Base-by-base conservation (phyloP, 2,888 invertebrate species). In the Eutolmus rufibarbis region DNA sequence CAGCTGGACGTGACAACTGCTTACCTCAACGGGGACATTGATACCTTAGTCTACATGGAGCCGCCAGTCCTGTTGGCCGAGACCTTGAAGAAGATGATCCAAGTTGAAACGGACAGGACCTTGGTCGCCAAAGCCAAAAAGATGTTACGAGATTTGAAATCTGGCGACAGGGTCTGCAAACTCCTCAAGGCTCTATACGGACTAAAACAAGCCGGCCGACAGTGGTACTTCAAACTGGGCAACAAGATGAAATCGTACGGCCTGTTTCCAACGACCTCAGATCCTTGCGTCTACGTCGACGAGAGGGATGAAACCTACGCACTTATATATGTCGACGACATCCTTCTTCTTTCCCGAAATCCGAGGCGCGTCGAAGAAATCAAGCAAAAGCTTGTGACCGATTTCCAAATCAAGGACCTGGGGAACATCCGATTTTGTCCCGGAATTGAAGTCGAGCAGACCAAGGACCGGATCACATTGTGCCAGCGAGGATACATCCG, bases 1-100 rank as follows among this genome's bases (percentile, higher is more conserved):
- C 84, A 84, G 5, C 8, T 84, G 16, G 84, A 84, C 56, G 31
- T 84, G 16, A 37, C 84, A 0, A 84, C 84, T 1, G 84, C 84
- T 12, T 84, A 31, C 51, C 57, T 84, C 1, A 56, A 56, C 37
- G 57, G 84, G 12, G 43, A 34, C 16, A 37, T 79, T 0, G n/a
- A 79, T 12, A 43, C 34, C 34, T 1, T 16, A 1, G 37, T 79
- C 12, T 79, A 43, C 28, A 77, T 77, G 77, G 37, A 77, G 31
- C 37, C n/a, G n/a, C 77, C 34, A 12, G 46, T 40, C 34, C 23
- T 28, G n/a, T 28, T 66, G 19, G 12, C 19, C 5, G 23, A 66
- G n/a, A 66, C 28, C 2, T 43, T 43, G 43, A 14, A 12, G 43
- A 43, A 14, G 43, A 43, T 43, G 43, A 43, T 14, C 43, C 14